These are phyloP conservation scores for Drosophila leonis DNA, from an alignment of 2,888 invertebrate species.

Conservation along the genomic window DNA sequence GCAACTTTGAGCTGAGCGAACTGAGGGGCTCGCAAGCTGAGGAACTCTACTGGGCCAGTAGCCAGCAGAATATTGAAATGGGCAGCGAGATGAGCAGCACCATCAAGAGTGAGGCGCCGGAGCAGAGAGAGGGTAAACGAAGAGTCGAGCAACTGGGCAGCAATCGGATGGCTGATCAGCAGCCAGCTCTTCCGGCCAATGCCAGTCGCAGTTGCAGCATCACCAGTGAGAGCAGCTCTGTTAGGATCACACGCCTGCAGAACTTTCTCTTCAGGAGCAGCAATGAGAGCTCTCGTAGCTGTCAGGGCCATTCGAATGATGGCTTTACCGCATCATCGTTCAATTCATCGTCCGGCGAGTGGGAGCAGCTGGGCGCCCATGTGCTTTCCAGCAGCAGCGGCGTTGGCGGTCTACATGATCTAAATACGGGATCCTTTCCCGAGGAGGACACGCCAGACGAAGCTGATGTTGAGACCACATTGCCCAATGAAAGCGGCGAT, in stretches of 20 bases:
- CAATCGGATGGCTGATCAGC: slow-evolving; percentile 54
- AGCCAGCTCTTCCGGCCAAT: slow-evolving; percentile 29
- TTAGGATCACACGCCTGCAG: slow-evolving; percentile 80
- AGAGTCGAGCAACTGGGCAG: slow-evolving; percentile 37
- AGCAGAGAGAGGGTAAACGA: slow-evolving; percentile 19
- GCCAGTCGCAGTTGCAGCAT: slow-evolving; percentile 81
- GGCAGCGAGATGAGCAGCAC: slow-evolving; percentile 81
- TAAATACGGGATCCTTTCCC: slow-evolving; percentile 65
- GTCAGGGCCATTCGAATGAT: slow-evolving; percentile 81
- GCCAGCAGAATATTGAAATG: slow-evolving; percentile 74
- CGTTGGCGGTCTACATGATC: slow-evolving; percentile 50
- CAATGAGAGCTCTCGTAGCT: slow-evolving; percentile 80
- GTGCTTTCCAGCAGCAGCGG: slow-evolving; percentile 51
- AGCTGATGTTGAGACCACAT: slow-evolving; percentile 44
- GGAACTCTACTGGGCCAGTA: slow-evolving; percentile 75
- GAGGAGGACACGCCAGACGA: slow-evolving; percentile 56
- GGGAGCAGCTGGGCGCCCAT: slow-evolving; percentile 74
- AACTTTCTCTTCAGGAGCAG: slow-evolving; percentile 84
- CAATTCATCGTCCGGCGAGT: slow-evolving; percentile 83
- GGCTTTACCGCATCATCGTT: slow-evolving; percentile 82
- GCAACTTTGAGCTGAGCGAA: slow-evolving; percentile 75
- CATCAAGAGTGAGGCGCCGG: slow-evolving; percentile 36
- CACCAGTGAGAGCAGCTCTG: slow-evolving; percentile 81
- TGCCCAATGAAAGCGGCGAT: slow-evolving; percentile 57
- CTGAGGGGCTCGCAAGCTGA: slow-evolving; percentile 66